Conservation (phyloP, 2,888 invertebrate species). For the Tricholauxania praeusta region DNA sequence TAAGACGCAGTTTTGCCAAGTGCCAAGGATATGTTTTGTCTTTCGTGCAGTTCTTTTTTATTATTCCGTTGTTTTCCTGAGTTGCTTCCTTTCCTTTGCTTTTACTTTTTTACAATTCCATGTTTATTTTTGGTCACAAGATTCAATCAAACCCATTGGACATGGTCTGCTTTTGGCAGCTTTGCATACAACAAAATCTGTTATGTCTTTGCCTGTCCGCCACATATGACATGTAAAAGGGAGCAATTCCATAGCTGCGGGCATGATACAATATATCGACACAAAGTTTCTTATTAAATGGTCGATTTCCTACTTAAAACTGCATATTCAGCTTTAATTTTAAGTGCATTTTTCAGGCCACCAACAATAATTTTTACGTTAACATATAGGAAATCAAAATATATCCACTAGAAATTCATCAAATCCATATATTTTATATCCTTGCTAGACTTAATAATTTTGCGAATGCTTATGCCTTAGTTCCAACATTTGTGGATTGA, state of each 20-base stretch:
- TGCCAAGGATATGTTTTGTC: conserved; percentile 32
- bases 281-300: background rate
- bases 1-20: background rate
- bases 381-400: too few relatives aligned
- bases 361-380: too few relatives aligned
- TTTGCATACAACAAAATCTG: conserved; percentile 3
- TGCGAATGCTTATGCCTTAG: too few relatives aligned
- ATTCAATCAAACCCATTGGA: conserved; percentile 9
- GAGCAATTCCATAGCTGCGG: conserved; percentile 41
- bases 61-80: background rate
- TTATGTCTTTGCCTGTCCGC: conserved; percentile 6
- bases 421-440: too few relatives aligned
- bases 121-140: conserved; percentile 8
- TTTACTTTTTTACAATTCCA: background rate
- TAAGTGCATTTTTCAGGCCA: too few relatives aligned
- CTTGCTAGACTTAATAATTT: background rate
- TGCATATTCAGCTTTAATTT: too few relatives aligned
- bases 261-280: background rate
- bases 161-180: conserved; percentile 45
- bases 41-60: background rate
- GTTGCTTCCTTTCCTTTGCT: background rate
- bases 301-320: too few relatives aligned
- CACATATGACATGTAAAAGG: background rate
- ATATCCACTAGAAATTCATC: too few relatives aligned
- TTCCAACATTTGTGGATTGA: too few relatives aligned